These are phyloP conservation scores for Rhopalosiphum nymphaeae DNA, from an alignment of 2,888 invertebrate species.

Conservation along the genomic window DNA sequence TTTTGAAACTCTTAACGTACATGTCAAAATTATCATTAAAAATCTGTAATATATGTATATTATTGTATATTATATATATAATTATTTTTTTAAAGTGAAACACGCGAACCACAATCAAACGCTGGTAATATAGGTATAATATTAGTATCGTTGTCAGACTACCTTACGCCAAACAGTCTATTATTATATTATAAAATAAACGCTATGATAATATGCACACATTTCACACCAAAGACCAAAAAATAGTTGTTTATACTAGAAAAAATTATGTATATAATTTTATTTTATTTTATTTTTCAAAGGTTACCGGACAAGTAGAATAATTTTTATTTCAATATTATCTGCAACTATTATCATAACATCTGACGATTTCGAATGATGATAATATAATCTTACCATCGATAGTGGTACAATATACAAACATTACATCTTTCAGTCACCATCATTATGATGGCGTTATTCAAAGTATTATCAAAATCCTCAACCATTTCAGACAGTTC, in stretches of 20 bases:
- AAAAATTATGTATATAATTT: background rate
- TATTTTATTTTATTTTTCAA: background rate
- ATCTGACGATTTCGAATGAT: background rate
- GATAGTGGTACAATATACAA: background rate
- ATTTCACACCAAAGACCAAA: background rate
- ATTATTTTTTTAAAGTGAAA: background rate
- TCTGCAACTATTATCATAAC: background rate
- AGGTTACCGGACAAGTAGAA: background rate
- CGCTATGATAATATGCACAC: background rate
- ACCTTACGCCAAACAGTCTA: background rate
- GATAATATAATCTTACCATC: background rate
- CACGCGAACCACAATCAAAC: conserved; percentile 33
- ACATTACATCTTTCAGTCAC: background rate
- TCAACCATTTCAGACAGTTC: background rate
- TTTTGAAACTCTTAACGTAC: background rate
- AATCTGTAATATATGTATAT: background rate
- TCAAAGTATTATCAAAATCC: background rate
- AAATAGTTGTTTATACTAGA: background rate
- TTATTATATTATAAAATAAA: background rate
- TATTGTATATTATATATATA: background rate
- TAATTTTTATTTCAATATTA: background rate
- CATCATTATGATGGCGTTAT: background rate
- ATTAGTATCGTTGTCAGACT: background rate
- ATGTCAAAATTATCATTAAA: conserved; percentile 28
- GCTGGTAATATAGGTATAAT: background rate